Evolutionary conservation across 2,797 vertebrate species (phyloP).

Genomic region (Propithecus perrieri): DNA sequence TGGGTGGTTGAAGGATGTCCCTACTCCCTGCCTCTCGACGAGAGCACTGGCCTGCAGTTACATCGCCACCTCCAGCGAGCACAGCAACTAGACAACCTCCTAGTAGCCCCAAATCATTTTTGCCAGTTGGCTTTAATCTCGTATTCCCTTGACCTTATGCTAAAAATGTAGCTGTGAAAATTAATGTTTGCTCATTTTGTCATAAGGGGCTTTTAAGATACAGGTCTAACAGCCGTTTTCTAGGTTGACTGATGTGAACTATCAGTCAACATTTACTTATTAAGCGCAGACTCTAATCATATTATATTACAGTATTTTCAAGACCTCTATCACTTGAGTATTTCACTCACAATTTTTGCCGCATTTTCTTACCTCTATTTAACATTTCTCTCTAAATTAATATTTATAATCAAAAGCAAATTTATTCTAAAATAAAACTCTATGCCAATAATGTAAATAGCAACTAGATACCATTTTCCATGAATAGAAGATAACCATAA

Average conservation of each 20-base stretch:
- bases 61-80: background rate
- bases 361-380: background rate
- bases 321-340: background rate
- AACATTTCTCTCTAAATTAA: background rate
- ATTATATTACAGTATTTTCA: background rate
- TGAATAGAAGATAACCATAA: background rate
- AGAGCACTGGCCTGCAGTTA: too few species aligned
- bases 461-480: background rate
- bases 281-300: background rate
- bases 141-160: background rate
- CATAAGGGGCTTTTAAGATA: background rate
- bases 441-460: background rate
- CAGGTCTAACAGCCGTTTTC: background rate
- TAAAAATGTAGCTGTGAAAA: background rate
- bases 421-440: background rate
- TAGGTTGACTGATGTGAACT: background rate
- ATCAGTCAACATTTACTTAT: background rate
- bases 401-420: background rate
- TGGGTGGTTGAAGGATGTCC: background rate
- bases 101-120: too few species aligned
- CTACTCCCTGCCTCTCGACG: background rate
- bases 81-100: background rate
- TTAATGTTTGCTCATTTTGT: background rate
- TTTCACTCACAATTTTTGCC: background rate
- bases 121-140: background rate